Conservation (phyloP, 1,140 invertebrate species). For the Procambarus virginalis region DNA sequence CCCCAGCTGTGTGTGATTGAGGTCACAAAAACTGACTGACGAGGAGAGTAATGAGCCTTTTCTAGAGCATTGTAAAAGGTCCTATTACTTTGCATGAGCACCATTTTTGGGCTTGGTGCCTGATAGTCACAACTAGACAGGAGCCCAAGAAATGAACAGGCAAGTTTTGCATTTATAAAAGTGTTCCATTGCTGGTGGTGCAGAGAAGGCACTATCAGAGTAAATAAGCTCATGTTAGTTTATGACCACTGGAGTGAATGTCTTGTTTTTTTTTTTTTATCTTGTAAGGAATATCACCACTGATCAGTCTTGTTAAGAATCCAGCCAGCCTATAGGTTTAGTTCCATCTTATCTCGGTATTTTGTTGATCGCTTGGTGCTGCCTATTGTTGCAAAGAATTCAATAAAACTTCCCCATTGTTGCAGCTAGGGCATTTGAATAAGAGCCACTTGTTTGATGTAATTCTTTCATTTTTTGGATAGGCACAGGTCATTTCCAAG, state of each 20-base stretch:
- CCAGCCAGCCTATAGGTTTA: constrained; percentile 27
- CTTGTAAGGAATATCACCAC: constrained; percentile 1
- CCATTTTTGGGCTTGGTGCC: neutral
- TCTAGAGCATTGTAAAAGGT: neutral
- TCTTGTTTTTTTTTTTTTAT: neutral
- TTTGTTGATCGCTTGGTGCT: constrained; percentile 39
- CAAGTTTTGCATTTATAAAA: constrained; percentile 1
- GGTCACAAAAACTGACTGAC: constrained; percentile 31
- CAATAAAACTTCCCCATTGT: neutral
- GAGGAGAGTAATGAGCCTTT: neutral
- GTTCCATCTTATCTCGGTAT: neutral
- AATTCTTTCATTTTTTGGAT: neutral
- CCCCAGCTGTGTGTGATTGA: constrained; percentile 45
- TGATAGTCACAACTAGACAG: constrained; percentile 3
- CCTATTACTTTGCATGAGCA: neutral
- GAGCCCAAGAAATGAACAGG: constrained; percentile 9
- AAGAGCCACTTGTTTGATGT: constrained; percentile 6
- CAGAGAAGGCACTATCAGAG: neutral
- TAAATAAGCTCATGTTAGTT: neutral
- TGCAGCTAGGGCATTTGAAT: neutral
- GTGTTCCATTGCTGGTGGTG: neutral
- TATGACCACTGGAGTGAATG: neutral
- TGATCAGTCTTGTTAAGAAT: constrained; percentile 18
- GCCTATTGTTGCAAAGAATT: constrained; percentile 24
- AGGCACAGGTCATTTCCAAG: neutral